Evolutionary conservation across 2,113 vertebrate genomes (phyloP), one percentile per base, ranked within the genome.

Genomic region (Platichthys flesus): DNA sequence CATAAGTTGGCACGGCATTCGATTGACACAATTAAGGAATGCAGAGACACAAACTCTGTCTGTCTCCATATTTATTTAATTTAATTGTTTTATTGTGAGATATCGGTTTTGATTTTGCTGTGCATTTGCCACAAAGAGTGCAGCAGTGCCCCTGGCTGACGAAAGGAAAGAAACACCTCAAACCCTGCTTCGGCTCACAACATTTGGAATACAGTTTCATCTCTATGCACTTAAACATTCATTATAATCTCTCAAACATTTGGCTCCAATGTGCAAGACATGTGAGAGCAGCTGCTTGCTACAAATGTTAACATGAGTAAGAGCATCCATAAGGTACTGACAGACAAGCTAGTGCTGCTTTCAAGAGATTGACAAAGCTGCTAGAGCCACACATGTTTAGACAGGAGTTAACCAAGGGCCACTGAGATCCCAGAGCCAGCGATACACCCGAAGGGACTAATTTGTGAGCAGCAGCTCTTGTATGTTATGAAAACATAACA

Each of bases 371-470:
- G 67, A 77, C 74, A 67, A 85, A 74, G 52, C 37, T 47, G 35
- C 85, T 47, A 1, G 40, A 79, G 79, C 74, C 77, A 71, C 20
- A 45, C 57, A 74, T 88, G 71, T 72, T 87, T 52, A 16, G 67
- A 71, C 61, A 61, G 67, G 72, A 74, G 60, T 54, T 54, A 54
- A 35, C 64, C 51, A 62, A 71, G 56, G 51, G 69, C 85, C 72
- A 40, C 52, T 61, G 72, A 88, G 85, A 79, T 84, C 74, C 66
- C 49, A 49, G 77, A 51, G 57, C 20, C 63, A 76, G 47, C 3
- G 54, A 83, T 90, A 85, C 67, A 73, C 82, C 85, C 92, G 80
- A 18, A 54, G 91, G 92, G 87, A 87, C 86, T 93, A 45, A 88
- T 92, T 93, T 91, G 88, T 84, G 70, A 85, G 90, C 79, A 24